Evolutionary conservation across 2,888 invertebrate species (phyloP).

Genomic region (Torymus texanus): DNA sequence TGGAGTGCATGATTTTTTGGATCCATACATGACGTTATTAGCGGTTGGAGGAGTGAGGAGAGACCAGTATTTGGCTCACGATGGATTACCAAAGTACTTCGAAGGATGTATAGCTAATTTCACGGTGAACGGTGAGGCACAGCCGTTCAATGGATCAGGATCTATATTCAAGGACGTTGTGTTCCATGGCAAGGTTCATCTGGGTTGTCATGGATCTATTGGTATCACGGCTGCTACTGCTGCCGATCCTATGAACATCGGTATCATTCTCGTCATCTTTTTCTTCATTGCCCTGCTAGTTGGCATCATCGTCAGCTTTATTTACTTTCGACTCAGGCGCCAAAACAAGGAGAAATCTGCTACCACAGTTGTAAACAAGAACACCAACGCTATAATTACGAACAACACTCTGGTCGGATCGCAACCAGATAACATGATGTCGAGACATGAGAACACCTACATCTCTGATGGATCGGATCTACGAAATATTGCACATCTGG

Average conservation of each 20-base stretch:
- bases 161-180: conserved; percentile 85
- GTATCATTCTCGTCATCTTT: conserved; percentile 93
- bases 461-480: conserved; percentile 80
- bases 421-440: conserved; percentile 83
- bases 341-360: conserved; percentile 91
- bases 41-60: conserved; percentile 86
- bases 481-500: conserved; percentile 85
- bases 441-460: conserved; percentile 82
- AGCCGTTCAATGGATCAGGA: conserved; percentile 92
- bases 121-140: conserved; percentile 90
- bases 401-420: conserved; percentile 82
- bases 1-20: conserved; percentile 93
- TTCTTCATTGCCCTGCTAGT: conserved; percentile 94
- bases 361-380: conserved; percentile 84
- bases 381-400: conserved; percentile 84
- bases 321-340: conserved; percentile 92
- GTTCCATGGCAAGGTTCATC: conserved; percentile 83
- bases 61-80: conserved; percentile 78
- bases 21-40: conserved; percentile 89
- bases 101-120: conserved; percentile 94
- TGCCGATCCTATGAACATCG: conserved; percentile 92
- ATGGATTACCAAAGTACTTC: conserved; percentile 80
- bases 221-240: conserved; percentile 83
- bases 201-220: conserved; percentile 85
- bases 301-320: conserved; percentile 91